Evolutionary conservation across 2,113 vertebrate genomes (phyloP).

Genomic region (Cephalophus harveyi): DNA sequence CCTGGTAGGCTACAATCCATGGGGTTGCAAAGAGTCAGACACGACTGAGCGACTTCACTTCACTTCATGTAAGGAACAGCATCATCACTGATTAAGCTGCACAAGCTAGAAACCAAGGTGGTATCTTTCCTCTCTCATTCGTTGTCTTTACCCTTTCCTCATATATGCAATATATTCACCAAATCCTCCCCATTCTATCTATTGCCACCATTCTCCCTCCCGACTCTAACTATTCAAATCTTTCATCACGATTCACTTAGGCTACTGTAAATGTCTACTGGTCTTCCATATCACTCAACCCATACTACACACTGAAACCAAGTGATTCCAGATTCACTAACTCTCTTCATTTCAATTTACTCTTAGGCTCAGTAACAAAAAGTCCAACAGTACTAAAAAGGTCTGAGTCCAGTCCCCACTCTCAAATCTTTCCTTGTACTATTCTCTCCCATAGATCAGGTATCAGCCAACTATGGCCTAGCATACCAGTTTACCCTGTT

Average conservation of each 20-base stretch:
- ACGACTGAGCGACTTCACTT: too few relatives aligned
- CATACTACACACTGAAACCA: neutral
- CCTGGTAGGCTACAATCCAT: too few relatives aligned
- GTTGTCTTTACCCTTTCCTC: neutral
- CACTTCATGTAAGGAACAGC: neutral
- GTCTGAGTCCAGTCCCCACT: neutral
- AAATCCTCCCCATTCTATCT: neutral
- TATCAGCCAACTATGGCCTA: neutral
- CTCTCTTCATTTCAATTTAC: neutral
- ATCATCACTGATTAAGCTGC: neutral
- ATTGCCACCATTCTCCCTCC: neutral
- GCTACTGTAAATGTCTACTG: neutral
- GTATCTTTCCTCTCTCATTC: neutral
- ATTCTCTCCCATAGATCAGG: neutral
- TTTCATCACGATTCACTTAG: neutral
- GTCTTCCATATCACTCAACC: neutral
- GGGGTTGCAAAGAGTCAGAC: too few relatives aligned
- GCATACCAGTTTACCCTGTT: neutral
- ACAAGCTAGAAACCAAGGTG: neutral
- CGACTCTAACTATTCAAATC: neutral
- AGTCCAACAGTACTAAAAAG: neutral
- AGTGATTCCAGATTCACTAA: neutral
- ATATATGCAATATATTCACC: neutral
- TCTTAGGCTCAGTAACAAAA: constrained; percentile 16
- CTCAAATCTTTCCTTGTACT: neutral